Conservation (phyloP, 2,888 invertebrate species). For the Tenodera sinensis region DNA sequence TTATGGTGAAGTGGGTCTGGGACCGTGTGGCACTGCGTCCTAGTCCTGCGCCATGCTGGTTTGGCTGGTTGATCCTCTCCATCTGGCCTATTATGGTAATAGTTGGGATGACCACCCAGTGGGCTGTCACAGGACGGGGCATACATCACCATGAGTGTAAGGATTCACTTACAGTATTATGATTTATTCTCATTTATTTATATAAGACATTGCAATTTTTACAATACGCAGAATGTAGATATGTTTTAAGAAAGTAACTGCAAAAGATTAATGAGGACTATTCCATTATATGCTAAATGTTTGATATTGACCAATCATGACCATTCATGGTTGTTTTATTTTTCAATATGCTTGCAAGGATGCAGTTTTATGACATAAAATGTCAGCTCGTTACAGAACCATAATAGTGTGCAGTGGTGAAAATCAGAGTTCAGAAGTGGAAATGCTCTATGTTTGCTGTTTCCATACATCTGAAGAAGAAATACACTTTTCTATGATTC, state of each 20-base stretch:
- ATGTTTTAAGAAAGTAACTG: neutral
- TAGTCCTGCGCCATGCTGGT: conserved; percentile 60
- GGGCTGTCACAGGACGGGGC: conserved; percentile 64
- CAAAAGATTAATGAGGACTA: too few species aligned
- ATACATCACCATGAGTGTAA: conserved; percentile 61
- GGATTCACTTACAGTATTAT: conserved; percentile 32
- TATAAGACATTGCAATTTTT: neutral
- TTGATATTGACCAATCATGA: too few species aligned
- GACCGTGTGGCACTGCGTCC: conserved; percentile 53
- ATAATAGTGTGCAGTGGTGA: too few species aligned
- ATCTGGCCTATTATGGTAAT: conserved; percentile 69
- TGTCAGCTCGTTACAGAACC: too few species aligned
- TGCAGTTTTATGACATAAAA: too few species aligned
- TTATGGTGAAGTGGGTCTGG: conserved; percentile 70
- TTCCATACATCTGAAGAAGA: too few species aligned
- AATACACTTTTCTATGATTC: too few species aligned
- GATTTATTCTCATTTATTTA: neutral
- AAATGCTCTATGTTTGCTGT: too few species aligned
- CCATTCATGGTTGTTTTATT: too few species aligned
- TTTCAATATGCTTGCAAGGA: too few species aligned
- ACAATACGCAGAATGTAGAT: neutral
- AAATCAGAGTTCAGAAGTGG: too few species aligned
- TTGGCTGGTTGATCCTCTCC: conserved; percentile 69
- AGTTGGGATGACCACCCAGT: conserved; percentile 66
- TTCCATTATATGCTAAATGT: too few species aligned